Evolutionary conservation across 2,113 vertebrate species (phyloP).

Genomic region (Osmerus eperlanus): DNA sequence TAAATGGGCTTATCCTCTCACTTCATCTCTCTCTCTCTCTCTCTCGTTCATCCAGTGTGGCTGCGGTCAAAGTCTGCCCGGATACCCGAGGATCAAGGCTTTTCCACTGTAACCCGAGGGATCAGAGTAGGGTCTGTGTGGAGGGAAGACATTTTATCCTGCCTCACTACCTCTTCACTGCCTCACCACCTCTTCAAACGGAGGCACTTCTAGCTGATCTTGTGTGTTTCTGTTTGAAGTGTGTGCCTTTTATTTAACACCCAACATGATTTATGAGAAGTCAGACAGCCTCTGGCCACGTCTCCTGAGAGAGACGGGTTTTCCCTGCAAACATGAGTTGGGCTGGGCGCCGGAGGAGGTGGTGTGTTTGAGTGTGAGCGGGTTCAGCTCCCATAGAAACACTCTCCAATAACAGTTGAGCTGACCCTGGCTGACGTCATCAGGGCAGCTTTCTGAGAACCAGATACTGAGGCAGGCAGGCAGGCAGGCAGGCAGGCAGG

Average conservation of each 20-base stretch:
- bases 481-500: too few species aligned
- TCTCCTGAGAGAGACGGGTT: slow-evolving; percentile 67
- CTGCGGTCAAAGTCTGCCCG: slow-evolving; percentile 54
- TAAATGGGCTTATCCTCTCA: slow-evolving; percentile 47
- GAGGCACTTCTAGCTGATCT: too few species aligned
- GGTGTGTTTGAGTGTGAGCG: slow-evolving; percentile 32
- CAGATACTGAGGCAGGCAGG: slow-evolving; percentile 47
- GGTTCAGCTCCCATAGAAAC: slow-evolving; percentile 65
- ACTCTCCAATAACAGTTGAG: slow-evolving; percentile 49
- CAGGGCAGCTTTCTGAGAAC: slow-evolving; percentile 61
- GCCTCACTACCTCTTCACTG: slow-evolving; percentile 38
- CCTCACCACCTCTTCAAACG: too few species aligned
- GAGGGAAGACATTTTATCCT: slow-evolving; percentile 33
- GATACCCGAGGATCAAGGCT: slow-evolving; percentile 57
- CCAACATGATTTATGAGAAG: slow-evolving; percentile 58
- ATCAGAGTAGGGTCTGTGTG: slow-evolving; percentile 43
- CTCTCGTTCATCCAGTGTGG: slow-evolving; percentile 59
- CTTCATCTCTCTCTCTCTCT: slow-evolving; percentile 38
- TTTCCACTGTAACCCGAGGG: slow-evolving; percentile 47
- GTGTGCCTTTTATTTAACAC: too few species aligned
- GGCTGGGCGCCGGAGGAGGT: background rate
- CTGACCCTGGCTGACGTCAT: slow-evolving; percentile 61
- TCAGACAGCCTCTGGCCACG: slow-evolving; percentile 56
- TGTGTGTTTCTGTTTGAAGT: too few species aligned
- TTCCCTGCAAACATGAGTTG: slow-evolving; percentile 63